Evolutionary conservation across 2,888 invertebrate species (phyloP).

Genomic region (Thalpophila matura): DNA sequence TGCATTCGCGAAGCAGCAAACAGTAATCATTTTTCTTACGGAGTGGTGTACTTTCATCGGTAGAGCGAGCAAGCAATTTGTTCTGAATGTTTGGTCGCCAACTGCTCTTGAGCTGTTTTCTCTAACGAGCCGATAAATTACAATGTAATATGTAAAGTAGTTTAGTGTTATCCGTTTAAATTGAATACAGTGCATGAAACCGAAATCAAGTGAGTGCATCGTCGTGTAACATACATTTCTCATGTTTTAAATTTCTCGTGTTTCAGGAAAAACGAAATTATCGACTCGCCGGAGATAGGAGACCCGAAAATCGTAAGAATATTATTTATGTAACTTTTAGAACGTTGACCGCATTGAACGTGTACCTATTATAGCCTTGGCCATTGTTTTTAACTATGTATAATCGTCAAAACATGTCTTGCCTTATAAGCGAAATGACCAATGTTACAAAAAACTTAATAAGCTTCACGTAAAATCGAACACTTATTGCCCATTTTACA

Average conservation of each 20-base stretch:
- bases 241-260: conserved; percentile 47
- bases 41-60: conserved; percentile 77
- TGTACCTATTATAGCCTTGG: conserved; percentile 50
- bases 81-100: conserved; percentile 78
- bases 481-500: conserved; percentile 13
- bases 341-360: conserved; percentile 27
- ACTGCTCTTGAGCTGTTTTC: conserved; percentile 74
- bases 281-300: conserved; percentile 68
- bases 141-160: conserved; percentile 68
- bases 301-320: conserved; percentile 75
- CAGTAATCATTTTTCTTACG: conserved; percentile 74
- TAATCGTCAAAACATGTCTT: conserved; percentile 42
- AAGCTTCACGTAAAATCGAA: conserved; percentile 15
- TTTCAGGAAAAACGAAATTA: conserved; percentile 80
- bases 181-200: conserved; percentile 48
- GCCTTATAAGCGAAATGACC: conserved; percentile 34
- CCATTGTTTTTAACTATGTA: conserved; percentile 39
- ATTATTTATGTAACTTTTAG: conserved; percentile 29
- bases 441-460: conserved; percentile 21
- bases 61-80: conserved; percentile 81
- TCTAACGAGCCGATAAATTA: conserved; percentile 77
- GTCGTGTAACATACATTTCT: conserved; percentile 16
- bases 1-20: conserved; percentile 66
- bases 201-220: conserved; percentile 30
- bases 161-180: conserved; percentile 53